Base-by-base conservation (phyloP, 2,113 vertebrate genomes). In the Psittacula cyanocephala region DNA sequence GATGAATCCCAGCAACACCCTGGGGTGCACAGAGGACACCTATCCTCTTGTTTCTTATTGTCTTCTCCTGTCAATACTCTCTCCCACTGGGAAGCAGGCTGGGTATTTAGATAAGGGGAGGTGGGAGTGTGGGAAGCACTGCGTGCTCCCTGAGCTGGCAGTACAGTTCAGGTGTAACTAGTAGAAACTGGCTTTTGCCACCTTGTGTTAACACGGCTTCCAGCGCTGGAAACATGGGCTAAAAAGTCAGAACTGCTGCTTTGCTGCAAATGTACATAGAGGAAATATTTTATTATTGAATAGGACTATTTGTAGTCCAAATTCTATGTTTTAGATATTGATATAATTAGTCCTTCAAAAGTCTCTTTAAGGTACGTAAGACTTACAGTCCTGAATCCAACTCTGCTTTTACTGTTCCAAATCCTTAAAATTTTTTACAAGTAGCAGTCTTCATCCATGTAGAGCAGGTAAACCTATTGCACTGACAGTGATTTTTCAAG, bases 21-120 rank as follows among this genome's bases (percentile, higher is more conserved):
- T 2, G 2, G 46, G 13, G 7, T 69, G 28, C 15, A 25, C 0
- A 0, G 35, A 52, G 17, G 10, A 18, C 50, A 6, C 13, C 23
- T 47, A 16, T 12, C 8, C 13, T 43, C 63, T 37, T 27, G 8
- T 41, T 25, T 47, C 4, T 8, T n/a, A 19, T 44, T 24, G 13
- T 57, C 5, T 24, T 41, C 18, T 72, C 9, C 17, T 53, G 8
- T 4, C 1, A 5, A 7, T 14, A 10, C 6, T 67, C 13, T 70
- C 2, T 43, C 20, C 13, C 19, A 6, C 9, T 49, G 35, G 52
- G 41, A 65, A 86, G 44, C 35, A 27, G 9, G 7, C 33, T 72
- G 76, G 11, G 19, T 14, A 62, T 70, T 43, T 57, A 17, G 33
- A 39, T 17, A 11, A 44, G 33, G 24, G 11, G 33, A 59, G 27